These are phyloP conservation scores for Aspiorhynchus laticeps DNA, from an alignment of 2,113 vertebrate genomes.

Conservation along the genomic window DNA sequence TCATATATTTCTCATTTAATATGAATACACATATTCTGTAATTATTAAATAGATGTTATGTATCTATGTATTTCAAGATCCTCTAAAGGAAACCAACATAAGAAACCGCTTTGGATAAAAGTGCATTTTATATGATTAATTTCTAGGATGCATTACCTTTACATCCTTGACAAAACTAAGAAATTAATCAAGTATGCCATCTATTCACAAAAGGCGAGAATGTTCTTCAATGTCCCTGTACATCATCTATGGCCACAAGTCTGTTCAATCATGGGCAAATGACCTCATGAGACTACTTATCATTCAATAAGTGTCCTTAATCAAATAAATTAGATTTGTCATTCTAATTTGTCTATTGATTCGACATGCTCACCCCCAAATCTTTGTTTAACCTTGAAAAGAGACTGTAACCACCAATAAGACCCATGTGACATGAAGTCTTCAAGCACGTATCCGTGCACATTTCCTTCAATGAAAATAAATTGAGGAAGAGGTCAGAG, in stretches of 20 bases:
- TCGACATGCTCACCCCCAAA: conserved; percentile 55
- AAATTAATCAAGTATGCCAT: conserved; percentile 18
- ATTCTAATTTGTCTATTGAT: conserved; percentile 75
- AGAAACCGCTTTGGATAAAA: neutral
- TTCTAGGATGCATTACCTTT: neutral
- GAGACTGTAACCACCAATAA: conserved; percentile 39
- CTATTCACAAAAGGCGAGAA: conserved; percentile 38
- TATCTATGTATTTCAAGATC: neutral
- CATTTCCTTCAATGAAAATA: conserved; percentile 49
- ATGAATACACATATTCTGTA: neutral
- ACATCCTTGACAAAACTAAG: conserved; percentile 34
- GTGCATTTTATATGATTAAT: neutral
- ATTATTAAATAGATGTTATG: neutral
- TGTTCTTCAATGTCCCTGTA: conserved; percentile 44
- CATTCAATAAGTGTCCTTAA: conserved; percentile 62
- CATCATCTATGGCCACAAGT: conserved; percentile 38
- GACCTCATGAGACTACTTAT: conserved; percentile 42
- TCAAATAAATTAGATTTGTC: conserved; percentile 72
- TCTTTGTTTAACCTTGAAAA: conserved; percentile 51
- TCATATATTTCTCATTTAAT: neutral
- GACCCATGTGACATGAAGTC: conserved; percentile 17
- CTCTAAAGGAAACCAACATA: neutral
- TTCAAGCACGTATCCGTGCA: conserved; percentile 33
- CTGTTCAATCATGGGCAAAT: neutral
- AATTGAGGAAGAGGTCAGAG: conserved; percentile 49